These are phyloP conservation scores for Nesidiocoris tenuis DNA, from an alignment of 2,888 invertebrate genomes.

Conservation along the genomic window DNA sequence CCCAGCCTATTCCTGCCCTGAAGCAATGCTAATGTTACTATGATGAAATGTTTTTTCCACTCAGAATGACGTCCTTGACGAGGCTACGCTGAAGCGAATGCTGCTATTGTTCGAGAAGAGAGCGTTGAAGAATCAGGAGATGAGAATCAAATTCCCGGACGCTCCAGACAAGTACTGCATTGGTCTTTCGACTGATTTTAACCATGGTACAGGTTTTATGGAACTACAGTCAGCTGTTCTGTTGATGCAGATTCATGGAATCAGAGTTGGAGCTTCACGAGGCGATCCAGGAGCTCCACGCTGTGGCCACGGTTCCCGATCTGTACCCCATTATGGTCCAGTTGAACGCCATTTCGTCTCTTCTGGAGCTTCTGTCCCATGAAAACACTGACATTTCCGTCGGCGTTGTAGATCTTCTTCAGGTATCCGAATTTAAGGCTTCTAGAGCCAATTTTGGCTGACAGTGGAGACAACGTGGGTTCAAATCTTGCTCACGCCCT, in stretches of 20 bases:
- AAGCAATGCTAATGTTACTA: no score
- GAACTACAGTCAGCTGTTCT: no score
- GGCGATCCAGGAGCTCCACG: slow-evolving; percentile 85
- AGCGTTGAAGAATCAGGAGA: slow-evolving; percentile 90
- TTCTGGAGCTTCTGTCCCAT: slow-evolving; percentile 90
- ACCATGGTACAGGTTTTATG: no score
- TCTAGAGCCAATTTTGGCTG: neutral
- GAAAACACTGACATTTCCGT: slow-evolving; percentile 93
- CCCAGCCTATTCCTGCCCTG: no score
- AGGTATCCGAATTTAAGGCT: slow-evolving; percentile 59
- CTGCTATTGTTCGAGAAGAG: slow-evolving; percentile 92
- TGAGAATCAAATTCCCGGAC: slow-evolving; percentile 97
- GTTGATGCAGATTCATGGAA: slow-evolving; percentile 74
- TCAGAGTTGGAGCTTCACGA: slow-evolving; percentile 93
- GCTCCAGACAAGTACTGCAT: slow-evolving; percentile 83
- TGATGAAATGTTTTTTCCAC: slow-evolving; percentile 52
- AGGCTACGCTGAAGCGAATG: slow-evolving; percentile 81
- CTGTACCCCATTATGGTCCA: slow-evolving; percentile 89
- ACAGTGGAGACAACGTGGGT: no score
- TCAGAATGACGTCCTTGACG: slow-evolving; percentile 83
- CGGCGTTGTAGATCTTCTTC: slow-evolving; percentile 70
- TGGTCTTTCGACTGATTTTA: no score
- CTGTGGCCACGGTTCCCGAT: slow-evolving; percentile 92
- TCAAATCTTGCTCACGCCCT: no score
- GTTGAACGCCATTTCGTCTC: slow-evolving; percentile 80